A percentile compares a stretch with the other conserved stretches of the same genome.
phyloP scores from a whole-genome alignment of 2,888 invertebrate genomes.

The Anarsia innoxiella region DNA sequence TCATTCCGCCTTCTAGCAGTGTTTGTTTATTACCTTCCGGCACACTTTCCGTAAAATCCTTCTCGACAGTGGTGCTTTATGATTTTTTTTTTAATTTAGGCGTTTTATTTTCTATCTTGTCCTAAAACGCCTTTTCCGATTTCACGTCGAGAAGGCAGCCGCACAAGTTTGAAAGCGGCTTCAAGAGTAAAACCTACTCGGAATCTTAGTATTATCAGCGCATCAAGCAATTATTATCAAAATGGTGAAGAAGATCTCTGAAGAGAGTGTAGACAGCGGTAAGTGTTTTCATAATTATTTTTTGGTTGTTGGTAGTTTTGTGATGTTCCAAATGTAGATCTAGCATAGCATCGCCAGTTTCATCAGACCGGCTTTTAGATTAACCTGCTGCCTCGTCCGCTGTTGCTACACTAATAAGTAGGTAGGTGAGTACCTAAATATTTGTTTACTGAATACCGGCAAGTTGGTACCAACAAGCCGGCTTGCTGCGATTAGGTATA shows the following conservation, averaged over 20 bases:
- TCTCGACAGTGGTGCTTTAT: constrained; percentile 67
- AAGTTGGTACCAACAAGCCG: no score
- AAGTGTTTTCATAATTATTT: constrained; percentile 33
- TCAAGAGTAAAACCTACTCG: constrained; percentile 69
- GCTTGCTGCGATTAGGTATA: constrained; percentile 4
- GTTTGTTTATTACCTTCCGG: constrained; percentile 71
- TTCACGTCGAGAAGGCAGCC: constrained; percentile 72
- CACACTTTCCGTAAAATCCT: constrained; percentile 65
- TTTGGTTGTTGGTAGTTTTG: neutral
- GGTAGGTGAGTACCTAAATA: neutral
- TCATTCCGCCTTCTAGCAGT: constrained; percentile 74
- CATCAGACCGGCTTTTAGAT: constrained; percentile 26
- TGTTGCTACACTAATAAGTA: neutral
- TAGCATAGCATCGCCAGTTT: neutral
- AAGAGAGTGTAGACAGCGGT: constrained; percentile 75
- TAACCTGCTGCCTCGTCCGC: constrained; percentile 31
- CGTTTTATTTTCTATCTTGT: constrained; percentile 51
- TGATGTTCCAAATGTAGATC: neutral
- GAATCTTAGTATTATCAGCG: constrained; percentile 59
- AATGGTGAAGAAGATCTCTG: constrained; percentile 75
- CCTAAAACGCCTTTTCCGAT: constrained; percentile 63
- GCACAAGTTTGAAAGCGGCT: constrained; percentile 74
- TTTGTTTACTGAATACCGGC: neutral
- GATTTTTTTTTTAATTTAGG: constrained; percentile 43
- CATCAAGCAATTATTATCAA: constrained; percentile 51